phyloP scores from a whole-genome alignment of 2,797 vertebrate genomes.

The Pyrocephalus nanus region DNA sequence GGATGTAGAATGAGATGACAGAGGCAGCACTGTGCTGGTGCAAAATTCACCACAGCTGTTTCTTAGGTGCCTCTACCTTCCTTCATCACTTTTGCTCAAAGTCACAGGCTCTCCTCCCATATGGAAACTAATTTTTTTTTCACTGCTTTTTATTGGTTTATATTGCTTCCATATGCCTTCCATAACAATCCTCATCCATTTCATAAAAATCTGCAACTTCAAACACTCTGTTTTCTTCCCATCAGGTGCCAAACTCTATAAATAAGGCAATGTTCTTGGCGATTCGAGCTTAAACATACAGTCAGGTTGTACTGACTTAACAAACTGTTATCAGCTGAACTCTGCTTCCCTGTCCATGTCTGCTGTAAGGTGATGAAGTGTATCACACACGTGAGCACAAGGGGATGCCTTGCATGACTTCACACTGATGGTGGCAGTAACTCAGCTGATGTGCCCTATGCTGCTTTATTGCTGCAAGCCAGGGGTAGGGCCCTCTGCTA shows the following conservation, averaged over 20 bases:
- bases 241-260: background rate
- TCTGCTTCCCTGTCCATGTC: background rate
- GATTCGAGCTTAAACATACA: background rate
- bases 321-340: background rate
- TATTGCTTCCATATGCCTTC: background rate
- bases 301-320: background rate
- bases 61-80: background rate
- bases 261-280: background rate
- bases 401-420: background rate
- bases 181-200: background rate
- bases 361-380: background rate
- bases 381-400: background rate
- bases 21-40: background rate
- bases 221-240: background rate
- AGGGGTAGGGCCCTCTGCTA: background rate
- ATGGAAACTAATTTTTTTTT: background rate
- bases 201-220: background rate
- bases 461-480: background rate
- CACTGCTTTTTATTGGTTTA: background rate
- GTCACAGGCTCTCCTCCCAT: background rate
- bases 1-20: background rate
- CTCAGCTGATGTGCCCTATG: accelerated
- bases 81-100: background rate
- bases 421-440: background rate
- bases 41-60: background rate